Percentiles rank a stretch among this genome's conserved stretches.
Conservation (phyloP, 2,888 invertebrate species). For the Rhagonycha fulva region DNA sequence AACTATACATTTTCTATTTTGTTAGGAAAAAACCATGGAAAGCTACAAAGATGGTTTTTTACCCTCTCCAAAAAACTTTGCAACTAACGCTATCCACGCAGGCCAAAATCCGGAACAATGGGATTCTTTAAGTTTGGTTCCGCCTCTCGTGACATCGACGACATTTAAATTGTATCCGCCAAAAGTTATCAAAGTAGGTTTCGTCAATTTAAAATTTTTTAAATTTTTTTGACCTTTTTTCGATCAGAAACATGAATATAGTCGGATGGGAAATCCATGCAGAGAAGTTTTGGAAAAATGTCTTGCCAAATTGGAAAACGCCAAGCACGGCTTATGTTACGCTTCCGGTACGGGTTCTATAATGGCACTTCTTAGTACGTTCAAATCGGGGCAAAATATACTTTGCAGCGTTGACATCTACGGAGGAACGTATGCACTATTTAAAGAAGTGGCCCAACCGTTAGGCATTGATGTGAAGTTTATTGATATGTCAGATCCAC, state of each 20-base stretch:
- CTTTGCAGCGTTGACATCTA: slow-evolving; percentile 88
- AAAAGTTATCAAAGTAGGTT: background rate
- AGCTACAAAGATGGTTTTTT: slow-evolving; percentile 54
- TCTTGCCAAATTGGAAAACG: slow-evolving; percentile 84
- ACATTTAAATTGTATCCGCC: slow-evolving; percentile 88
- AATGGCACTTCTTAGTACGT: slow-evolving; percentile 70
- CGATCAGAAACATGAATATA: slow-evolving; percentile 83
- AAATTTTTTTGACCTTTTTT: slow-evolving; percentile 14
- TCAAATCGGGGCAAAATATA: slow-evolving; percentile 83
- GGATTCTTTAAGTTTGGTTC: slow-evolving; percentile 82
- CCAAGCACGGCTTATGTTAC: slow-evolving; percentile 76
- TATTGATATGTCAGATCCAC: slow-evolving; percentile 71
- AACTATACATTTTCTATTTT: too few species aligned
- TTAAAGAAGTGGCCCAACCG: slow-evolving; percentile 56
- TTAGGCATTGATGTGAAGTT: slow-evolving; percentile 72
- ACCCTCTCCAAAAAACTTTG: slow-evolving; percentile 70
- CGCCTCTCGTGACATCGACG: slow-evolving; percentile 87
- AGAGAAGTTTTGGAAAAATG: slow-evolving; percentile 82
- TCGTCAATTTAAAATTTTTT: background rate
- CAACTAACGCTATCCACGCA: slow-evolving; percentile 88
- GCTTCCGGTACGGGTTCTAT: slow-evolving; percentile 86
- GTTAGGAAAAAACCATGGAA: background rate
- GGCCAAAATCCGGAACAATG: slow-evolving; percentile 92
- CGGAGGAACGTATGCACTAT: slow-evolving; percentile 80
- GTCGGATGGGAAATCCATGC: slow-evolving; percentile 89